These are phyloP conservation scores for Caenorhabditis panamensis DNA, from an alignment of 2,888 invertebrate genomes.

Conservation along the genomic window DNA sequence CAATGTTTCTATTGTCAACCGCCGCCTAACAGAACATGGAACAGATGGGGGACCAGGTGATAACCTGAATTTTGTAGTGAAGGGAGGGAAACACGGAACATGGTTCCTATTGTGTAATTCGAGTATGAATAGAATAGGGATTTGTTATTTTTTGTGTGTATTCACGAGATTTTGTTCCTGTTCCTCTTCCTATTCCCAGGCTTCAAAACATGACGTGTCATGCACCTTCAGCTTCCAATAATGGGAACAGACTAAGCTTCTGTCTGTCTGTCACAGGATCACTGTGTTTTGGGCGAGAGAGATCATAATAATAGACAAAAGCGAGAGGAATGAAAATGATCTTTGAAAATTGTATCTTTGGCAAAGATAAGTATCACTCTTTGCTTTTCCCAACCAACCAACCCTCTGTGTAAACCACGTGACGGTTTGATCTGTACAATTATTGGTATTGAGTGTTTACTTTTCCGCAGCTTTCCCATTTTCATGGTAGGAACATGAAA, in stretches of 20 bases:
- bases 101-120: no score
- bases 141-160: no score
- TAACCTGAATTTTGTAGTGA: neutral
- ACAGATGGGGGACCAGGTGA: neutral
- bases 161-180: neutral
- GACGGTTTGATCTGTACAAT: conserved; percentile 10
- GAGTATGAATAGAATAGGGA: no score
- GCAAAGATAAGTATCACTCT: neutral
- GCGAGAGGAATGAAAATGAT: no score
- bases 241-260: conserved; percentile 1
- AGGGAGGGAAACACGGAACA: neutral
- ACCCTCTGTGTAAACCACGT: conserved; percentile 26
- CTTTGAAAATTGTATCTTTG: neutral
- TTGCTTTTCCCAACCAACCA: neutral
- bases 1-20: neutral
- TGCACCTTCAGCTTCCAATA: neutral
- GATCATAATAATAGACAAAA: no score
- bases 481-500: no score
- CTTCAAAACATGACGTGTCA: neutral
- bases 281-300: no score
- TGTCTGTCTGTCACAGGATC: neutral
- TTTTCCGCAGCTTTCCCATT: conserved; percentile 12
- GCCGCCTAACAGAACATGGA: conserved; percentile 1
- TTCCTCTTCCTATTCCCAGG: neutral
- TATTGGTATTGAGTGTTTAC: conserved; percentile 46